A percentile compares a stretch with the other conserved stretches of the same genome.
These are phyloP conservation scores for Eonycteris spelaea DNA, from an alignment of 2,113 vertebrate species.

Conservation along the genomic window DNA sequence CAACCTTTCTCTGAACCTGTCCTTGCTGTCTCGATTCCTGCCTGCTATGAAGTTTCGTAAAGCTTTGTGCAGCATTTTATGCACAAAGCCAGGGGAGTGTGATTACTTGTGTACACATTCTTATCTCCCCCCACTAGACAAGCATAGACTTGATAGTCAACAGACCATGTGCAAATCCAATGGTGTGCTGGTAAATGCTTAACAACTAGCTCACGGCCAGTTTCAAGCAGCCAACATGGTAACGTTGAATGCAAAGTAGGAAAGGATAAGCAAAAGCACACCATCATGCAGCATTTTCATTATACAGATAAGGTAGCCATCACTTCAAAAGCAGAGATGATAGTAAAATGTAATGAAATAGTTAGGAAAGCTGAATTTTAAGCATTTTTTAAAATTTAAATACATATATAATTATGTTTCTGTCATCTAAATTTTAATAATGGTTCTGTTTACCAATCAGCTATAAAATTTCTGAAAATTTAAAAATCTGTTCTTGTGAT, in stretches of 20 bases:
- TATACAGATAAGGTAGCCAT: background rate
- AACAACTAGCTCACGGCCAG: too few relatives aligned
- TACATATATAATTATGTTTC: background rate
- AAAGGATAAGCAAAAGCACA: fast-evolving
- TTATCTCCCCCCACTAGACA: fast-evolving
- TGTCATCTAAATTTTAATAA: background rate
- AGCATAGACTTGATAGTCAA: background rate
- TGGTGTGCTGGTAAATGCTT: background rate
- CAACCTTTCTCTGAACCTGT: too few relatives aligned
- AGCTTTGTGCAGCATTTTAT: background rate
- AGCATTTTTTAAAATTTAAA: background rate
- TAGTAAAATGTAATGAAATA: background rate
- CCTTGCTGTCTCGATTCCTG: too few relatives aligned
- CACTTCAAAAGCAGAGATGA: background rate
- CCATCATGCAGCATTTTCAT: background rate
- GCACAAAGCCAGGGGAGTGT: too few relatives aligned
- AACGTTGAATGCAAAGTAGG: background rate
- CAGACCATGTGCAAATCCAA: background rate
- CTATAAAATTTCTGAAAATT: background rate
- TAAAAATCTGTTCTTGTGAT: background rate
- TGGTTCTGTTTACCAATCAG: background rate
- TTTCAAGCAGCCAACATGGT: background rate
- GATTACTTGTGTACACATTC: too few relatives aligned
- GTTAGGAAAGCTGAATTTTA: background rate
- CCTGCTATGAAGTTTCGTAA: background rate